Evolutionary conservation across 2,113 vertebrate species (phyloP).

Genomic region (Microcebus murinus): DNA sequence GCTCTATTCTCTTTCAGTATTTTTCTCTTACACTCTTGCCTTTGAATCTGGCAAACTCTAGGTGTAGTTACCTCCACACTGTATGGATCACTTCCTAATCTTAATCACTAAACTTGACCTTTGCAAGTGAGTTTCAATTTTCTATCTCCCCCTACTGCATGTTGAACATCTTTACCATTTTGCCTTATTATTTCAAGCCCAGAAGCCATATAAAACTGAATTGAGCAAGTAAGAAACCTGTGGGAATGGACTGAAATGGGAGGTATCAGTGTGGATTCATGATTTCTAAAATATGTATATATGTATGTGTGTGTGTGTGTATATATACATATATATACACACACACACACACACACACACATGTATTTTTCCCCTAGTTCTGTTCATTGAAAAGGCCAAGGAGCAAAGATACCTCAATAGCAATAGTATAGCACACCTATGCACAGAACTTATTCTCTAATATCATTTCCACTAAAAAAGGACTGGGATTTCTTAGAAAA

Average conservation of each 20-base stretch:
- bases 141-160: background rate
- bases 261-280: background rate
- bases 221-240: background rate
- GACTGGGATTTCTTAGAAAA: background rate
- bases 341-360: background rate
- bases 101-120: background rate
- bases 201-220: constrained; percentile 35
- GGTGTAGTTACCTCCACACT: background rate
- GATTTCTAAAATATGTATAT: background rate
- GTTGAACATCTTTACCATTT: background rate
- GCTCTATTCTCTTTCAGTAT: background rate
- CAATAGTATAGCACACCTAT: background rate
- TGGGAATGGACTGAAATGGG: background rate
- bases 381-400: background rate
- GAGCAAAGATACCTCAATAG: background rate
- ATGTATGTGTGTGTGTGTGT: too few species aligned
- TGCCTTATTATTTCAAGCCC: constrained; percentile 8
- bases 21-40: background rate
- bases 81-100: background rate
- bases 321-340: too few species aligned
- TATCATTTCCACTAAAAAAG: background rate
- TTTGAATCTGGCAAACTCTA: background rate
- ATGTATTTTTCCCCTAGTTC: background rate
- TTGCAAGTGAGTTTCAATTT: constrained; percentile 9
- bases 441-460: background rate